Evolutionary conservation across 92 coral and sea anemone species (phyloP).

Genomic region (Heteractis magnifica): DNA sequence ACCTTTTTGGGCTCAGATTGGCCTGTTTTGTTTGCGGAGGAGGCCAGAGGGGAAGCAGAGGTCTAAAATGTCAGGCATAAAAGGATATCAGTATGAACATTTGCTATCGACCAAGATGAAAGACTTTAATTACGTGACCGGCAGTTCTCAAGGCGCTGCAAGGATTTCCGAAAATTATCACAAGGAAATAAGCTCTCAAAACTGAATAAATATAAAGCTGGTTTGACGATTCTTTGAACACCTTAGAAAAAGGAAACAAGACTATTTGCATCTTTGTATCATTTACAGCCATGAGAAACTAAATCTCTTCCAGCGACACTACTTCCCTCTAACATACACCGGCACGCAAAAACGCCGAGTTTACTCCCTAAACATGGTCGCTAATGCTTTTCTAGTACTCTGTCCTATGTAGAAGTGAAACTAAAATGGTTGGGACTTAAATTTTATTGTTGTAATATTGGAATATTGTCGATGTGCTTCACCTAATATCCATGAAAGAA

Average conservation of each 20-base stretch:
- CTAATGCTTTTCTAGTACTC: too few species aligned
- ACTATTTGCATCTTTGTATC: too few species aligned
- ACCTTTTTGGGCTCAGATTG: neutral
- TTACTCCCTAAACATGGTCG: too few species aligned
- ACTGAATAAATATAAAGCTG: neutral
- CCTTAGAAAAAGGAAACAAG: too few species aligned
- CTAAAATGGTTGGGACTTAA: too few species aligned
- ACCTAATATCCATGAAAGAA: neutral
- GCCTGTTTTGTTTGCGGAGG: neutral
- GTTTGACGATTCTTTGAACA: too few species aligned
- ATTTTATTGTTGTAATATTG: too few species aligned
- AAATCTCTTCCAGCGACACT: too few species aligned
- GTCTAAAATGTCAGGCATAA: neutral
- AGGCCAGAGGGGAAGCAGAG: neutral
- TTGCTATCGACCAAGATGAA: neutral
- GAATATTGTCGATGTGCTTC: neutral
- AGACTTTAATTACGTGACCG: neutral
- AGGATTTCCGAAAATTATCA: constrained; percentile 1
- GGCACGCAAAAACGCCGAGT: too few species aligned
- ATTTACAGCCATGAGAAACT: too few species aligned
- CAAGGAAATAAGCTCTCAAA: neutral
- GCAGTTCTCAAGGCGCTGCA: neutral
- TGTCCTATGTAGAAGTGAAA: too few species aligned
- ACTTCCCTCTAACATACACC: too few species aligned
- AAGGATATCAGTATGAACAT: neutral